phyloP scores from a whole-genome alignment of 1,140 invertebrate genomes.

The Penaeus indicus region DNA sequence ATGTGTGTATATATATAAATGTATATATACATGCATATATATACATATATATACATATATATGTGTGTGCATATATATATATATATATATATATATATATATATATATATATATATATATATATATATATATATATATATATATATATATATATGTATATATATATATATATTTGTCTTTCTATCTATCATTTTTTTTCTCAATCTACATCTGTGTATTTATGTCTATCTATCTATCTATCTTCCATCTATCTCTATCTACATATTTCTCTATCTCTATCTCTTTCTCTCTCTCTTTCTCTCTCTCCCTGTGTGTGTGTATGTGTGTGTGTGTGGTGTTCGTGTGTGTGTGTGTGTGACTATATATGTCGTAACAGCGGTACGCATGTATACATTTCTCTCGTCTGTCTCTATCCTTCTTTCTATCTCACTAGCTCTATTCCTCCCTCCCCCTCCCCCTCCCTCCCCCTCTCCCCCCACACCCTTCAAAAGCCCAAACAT shows the following conservation, averaged over 20 bases:
- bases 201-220: too few species aligned
- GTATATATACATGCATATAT: too few species aligned
- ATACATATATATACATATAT: too few species aligned
- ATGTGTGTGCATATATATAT: too few species aligned
- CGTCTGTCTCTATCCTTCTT: not conserved
- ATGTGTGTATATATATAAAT: too few species aligned
- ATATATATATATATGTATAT: too few species aligned
- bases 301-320: not conserved
- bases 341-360: not conserved
- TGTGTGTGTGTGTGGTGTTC: not conserved
- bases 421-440: not conserved
- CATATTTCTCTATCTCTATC: not conserved
- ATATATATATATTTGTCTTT: too few species aligned
- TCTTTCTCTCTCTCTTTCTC: not conserved
- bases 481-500: too few species aligned
- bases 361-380: not conserved
- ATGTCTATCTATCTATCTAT: not conserved
- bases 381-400: not conserved
- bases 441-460: not conserved
- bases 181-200: too few species aligned
- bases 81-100: too few species aligned
- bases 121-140: too few species aligned
- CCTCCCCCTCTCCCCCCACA: not conserved
- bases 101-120: too few species aligned
- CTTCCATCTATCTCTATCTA: not conserved